Evolutionary conservation across 2,797 vertebrate genomes (phyloP).

Genomic region (Moxostoma hubbsi): DNA sequence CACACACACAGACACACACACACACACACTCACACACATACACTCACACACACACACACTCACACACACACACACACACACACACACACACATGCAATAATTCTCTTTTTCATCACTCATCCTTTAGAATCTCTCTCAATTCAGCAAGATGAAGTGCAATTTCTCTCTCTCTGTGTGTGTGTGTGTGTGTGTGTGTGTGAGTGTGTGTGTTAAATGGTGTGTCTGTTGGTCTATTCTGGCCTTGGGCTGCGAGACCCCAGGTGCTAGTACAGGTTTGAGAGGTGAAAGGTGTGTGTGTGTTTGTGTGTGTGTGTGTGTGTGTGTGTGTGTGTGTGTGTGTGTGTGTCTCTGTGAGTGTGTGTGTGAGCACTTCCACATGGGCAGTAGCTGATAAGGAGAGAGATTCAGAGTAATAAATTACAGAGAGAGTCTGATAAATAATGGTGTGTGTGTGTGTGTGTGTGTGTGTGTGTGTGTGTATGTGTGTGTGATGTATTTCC

Average conservation of each 20-base stretch:
- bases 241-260: constrained; percentile 16
- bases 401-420: constrained; percentile 43
- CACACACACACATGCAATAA: not conserved
- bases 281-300: constrained; percentile 20
- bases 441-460: constrained; percentile 31
- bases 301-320: not conserved
- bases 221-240: constrained; percentile 30
- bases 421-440: constrained; percentile 32
- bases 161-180: constrained; percentile 29
- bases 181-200: constrained; percentile 38
- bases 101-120: constrained; percentile 21
- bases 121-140: not conserved
- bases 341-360: constrained; percentile 12
- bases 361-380: constrained; percentile 17
- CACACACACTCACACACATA: too few species aligned
- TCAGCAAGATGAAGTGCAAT: constrained; percentile 3
- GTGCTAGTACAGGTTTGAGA: constrained; percentile 11
- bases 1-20: too few species aligned
- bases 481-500: not conserved
- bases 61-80: constrained; percentile 7
- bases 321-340: constrained; percentile 2
- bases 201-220: constrained; percentile 20
- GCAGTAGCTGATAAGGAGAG: constrained; percentile 36
- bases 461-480: constrained; percentile 25
- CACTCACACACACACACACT: not conserved